Evolutionary conservation across 2,888 invertebrate genomes (phyloP), one percentile per base, ranked within the genome.

Genomic region (Diabrotica balteata): DNA sequence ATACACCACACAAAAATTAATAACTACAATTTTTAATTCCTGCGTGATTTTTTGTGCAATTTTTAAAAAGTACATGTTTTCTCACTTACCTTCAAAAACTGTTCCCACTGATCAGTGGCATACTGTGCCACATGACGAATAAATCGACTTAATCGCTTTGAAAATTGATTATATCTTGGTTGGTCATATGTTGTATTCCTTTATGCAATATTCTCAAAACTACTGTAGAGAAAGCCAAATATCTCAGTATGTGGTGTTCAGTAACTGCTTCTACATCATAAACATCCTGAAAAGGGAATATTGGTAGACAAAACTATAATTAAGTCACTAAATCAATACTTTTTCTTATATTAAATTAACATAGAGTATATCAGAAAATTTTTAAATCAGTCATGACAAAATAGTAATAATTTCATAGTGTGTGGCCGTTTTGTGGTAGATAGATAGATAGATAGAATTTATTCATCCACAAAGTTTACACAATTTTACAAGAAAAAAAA

Each of bases 111-210:
- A 79, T 94, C 93, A 1, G 90, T 90, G 0, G 90, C 88, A 80
- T 91, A 93, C 76, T 91, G 90, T 1, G 93, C 87, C 6, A 90
- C 87, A 77, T 93, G 92, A 54, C 91, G 87, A 55, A 91, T 87
- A 58, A 91, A 83, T 6, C 90, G 87, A 51, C 90, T 90, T 22
- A 92, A 80, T 68, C 90, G 84, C 78, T 91, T 91, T 1, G 91
- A 89, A 75, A 93, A 87, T 79, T 93, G 92, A 74, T 88, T 85
- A 76, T 91, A 92, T 69, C 89, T 83, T 7, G 89, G 87, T 61
- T 87, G 87, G 72, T 88, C 87, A 76, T 91, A 93, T 0, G 90
- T 90, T 87, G 81, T 72, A 93, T 83, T 2, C 93, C 93, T 71
- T 86, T 86, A 61, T 89, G 88, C 7, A 93, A 83, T 42, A 92